phyloP scores from a whole-genome alignment of 1,140 invertebrate species.

The Drosophila pseudoobscura region DNA sequence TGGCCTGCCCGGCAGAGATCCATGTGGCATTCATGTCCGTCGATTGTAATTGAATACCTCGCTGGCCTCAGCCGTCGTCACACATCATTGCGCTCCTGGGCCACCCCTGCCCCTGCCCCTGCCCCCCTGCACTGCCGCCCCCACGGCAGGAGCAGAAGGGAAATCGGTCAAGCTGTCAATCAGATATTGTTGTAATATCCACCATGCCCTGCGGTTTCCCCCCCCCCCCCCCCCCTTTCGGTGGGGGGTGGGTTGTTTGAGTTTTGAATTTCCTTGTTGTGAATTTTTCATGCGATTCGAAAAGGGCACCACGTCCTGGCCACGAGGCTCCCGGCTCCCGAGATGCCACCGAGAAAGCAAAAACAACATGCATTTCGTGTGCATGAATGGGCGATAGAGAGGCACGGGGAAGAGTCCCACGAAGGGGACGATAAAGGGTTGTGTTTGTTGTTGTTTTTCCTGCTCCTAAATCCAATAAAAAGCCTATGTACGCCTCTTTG shows the following conservation, averaged over 20 bases:
- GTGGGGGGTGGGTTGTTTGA: conserved; percentile 58
- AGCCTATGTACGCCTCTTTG: not conserved
- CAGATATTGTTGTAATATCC: conserved; percentile 34
- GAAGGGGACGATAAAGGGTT: no score
- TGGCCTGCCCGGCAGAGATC: conserved; percentile 55
- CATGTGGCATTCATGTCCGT: conserved; percentile 27
- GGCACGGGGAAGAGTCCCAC: no score
- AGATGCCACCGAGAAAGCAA: no score
- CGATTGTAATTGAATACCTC: conserved; percentile 73
- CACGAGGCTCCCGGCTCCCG: no score
- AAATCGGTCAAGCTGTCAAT: conserved; percentile 78
- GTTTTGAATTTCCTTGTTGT: conserved; percentile 75
- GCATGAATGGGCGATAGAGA: no score
- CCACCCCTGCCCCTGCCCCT: no score
- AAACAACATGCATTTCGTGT: no score
- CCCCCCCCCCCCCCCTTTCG: conserved; percentile 1
- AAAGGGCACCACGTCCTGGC: no score
- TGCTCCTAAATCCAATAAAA: no score
- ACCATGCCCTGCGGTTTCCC: conserved; percentile 27
- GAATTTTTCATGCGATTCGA: conserved; percentile 65
- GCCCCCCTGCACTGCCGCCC: no score
- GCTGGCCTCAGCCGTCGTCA: conserved; percentile 44
- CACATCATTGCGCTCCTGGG: conserved; percentile 61
- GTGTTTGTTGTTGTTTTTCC: conserved; percentile 18
- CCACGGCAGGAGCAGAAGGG: conserved; percentile 27